These are phyloP conservation scores for Hippocampus barbouri DNA, from an alignment of 2,113 vertebrate genomes.

Conservation along the genomic window DNA sequence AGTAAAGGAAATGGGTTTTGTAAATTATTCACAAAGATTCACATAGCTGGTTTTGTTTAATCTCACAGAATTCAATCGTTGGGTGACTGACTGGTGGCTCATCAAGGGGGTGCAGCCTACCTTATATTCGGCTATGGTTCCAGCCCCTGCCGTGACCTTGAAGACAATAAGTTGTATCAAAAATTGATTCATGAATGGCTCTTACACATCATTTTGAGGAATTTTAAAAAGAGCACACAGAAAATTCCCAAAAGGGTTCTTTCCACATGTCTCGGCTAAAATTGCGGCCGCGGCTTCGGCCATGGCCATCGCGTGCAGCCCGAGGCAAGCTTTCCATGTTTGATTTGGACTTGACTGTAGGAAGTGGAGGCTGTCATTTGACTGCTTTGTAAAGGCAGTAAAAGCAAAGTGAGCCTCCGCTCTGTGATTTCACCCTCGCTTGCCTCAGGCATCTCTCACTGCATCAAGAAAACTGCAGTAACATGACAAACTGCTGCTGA, in stretches of 20 bases:
- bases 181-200: no score
- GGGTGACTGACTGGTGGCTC: no score
- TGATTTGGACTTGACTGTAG: neutral
- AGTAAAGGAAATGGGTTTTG: no score
- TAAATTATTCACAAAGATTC: no score
- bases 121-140: no score
- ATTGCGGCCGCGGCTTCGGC: neutral
- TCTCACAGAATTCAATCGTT: no score
- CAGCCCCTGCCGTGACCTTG: no score
- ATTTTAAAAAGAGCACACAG: no score
- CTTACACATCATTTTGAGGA: no score
- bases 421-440: constrained; percentile 61
- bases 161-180: no score
- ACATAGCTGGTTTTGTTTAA: no score
- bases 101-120: no score
- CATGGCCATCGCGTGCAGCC: neutral
- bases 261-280: neutral
- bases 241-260: neutral
- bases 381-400: constrained; percentile 21
- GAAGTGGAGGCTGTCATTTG: constrained; percentile 19
- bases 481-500: constrained; percentile 39
- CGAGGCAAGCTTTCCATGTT: neutral
- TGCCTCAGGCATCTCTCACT: constrained; percentile 55
- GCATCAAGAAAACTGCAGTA: constrained; percentile 36
- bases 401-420: constrained; percentile 54